phyloP scores from a whole-genome alignment of 2,113 vertebrate species.

The Notothenia rossii region DNA sequence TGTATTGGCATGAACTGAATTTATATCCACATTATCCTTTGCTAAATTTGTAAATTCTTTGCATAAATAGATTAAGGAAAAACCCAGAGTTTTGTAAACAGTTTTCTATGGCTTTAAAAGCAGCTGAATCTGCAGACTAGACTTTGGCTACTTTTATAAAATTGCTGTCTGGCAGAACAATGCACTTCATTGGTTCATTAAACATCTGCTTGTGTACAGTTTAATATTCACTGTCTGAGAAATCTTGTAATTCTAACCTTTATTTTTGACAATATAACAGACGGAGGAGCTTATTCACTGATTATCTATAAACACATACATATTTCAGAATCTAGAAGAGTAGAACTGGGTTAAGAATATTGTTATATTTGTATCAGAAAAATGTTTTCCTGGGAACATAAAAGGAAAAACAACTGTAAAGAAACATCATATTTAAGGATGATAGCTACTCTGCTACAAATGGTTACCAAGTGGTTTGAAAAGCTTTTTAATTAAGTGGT shows the following conservation, averaged over 20 bases:
- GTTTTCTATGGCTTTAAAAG: background rate
- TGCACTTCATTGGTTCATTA: background rate
- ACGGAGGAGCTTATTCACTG: background rate
- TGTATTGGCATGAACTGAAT: background rate
- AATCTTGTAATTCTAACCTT: background rate
- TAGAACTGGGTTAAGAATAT: background rate
- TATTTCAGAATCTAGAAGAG: background rate
- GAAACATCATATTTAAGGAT: background rate
- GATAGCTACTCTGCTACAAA: constrained; percentile 14
- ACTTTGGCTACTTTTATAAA: constrained; percentile 1
- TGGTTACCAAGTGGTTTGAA: constrained; percentile 23
- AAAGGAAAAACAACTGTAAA: background rate
- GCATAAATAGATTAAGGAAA: background rate
- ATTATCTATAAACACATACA: background rate
- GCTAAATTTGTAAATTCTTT: background rate
- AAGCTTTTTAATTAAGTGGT: constrained; percentile 41
- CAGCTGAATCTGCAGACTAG: constrained; percentile 9
- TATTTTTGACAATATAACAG: background rate
- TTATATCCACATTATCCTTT: background rate
- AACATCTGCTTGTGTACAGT: background rate
- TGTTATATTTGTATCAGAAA: background rate
- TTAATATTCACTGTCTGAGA: background rate
- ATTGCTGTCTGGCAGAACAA: constrained; percentile 8
- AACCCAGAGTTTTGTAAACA: background rate
- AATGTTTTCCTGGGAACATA: background rate